Evolutionary conservation across 2,888 invertebrate genomes (phyloP).

Genomic region (Hedychridium roseum): DNA sequence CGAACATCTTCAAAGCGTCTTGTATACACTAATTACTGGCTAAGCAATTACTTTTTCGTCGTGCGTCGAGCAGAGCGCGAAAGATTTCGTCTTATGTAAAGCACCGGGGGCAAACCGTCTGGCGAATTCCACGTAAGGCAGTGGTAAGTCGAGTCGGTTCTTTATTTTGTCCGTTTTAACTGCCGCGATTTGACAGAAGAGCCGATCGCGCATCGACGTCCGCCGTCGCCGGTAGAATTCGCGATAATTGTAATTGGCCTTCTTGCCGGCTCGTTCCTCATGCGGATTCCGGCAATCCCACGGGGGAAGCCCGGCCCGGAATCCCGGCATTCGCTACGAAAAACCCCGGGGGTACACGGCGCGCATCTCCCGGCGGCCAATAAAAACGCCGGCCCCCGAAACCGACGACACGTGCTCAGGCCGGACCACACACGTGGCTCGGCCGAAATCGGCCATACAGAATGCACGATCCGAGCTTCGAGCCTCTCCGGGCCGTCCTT

Average conservation of each 20-base stretch:
- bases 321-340: slow-evolving; percentile 45
- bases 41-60: too few species aligned
- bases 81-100: too few species aligned
- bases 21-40: too few species aligned
- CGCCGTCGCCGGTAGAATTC: slow-evolving; percentile 12
- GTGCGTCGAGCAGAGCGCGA: too few species aligned
- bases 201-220: slow-evolving; percentile 27
- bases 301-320: slow-evolving; percentile 20
- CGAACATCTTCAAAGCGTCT: too few species aligned
- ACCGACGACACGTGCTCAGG: slow-evolving; percentile 32
- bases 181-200: slow-evolving; percentile 17
- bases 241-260: slow-evolving; percentile 32
- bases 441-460: too few species aligned
- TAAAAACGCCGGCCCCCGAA: slow-evolving; percentile 30
- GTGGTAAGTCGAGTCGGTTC: too few species aligned
- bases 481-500: too few species aligned
- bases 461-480: too few species aligned
- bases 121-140: too few species aligned
- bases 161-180: slow-evolving; percentile 9
- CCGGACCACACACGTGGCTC: slow-evolving; percentile 42
- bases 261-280: slow-evolving; percentile 21
- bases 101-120: too few species aligned
- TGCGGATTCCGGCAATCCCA: slow-evolving; percentile 26
- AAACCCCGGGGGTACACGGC: slow-evolving; percentile 37
- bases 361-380: slow-evolving; percentile 22